These are phyloP conservation scores for Cacoxenus indagator DNA, from an alignment of 2,888 invertebrate genomes.

Conservation along the genomic window DNA sequence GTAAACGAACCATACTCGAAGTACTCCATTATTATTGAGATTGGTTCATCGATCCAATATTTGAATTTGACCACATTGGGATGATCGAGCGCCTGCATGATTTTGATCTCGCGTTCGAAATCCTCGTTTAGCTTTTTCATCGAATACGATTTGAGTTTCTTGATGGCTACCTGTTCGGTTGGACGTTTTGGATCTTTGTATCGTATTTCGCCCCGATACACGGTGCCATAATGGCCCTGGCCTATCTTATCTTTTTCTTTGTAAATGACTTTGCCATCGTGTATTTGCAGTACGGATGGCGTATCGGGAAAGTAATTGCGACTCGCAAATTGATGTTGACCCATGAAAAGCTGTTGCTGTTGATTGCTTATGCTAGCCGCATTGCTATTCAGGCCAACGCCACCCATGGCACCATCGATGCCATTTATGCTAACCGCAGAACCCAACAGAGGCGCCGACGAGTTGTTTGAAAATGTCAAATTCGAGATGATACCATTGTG, in stretches of 20 bases:
- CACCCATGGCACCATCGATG: too few relatives aligned
- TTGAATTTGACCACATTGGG: constrained; percentile 90
- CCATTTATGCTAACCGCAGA: background rate
- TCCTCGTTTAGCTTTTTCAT: constrained; percentile 77
- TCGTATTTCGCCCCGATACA: constrained; percentile 77
- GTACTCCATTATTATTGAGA: constrained; percentile 91
- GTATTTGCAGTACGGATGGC: constrained; percentile 56
- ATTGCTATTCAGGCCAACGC: background rate
- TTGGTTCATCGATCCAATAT: constrained; percentile 83
- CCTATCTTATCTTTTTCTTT: constrained; percentile 64
- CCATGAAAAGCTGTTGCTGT: background rate
- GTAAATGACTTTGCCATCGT: constrained; percentile 62
- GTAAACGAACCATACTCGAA: constrained; percentile 86
- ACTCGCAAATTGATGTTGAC: background rate
- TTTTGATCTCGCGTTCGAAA: constrained; percentile 87
- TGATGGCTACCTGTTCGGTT: constrained; percentile 76
- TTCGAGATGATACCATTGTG: background rate
- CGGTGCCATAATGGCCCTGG: constrained; percentile 89
- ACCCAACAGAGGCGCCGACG: background rate
- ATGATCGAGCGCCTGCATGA: constrained; percentile 89
- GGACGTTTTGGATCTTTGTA: constrained; percentile 50
- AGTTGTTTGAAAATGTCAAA: constrained; percentile 3
- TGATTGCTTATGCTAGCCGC: background rate
- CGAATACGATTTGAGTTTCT: constrained; percentile 70
- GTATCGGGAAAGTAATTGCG: constrained; percentile 16